A percentile compares a stretch with the other conserved stretches of the same genome.
phyloP scores from a whole-genome alignment of 1,140 invertebrate species.

The Chironomus striatipennis region DNA sequence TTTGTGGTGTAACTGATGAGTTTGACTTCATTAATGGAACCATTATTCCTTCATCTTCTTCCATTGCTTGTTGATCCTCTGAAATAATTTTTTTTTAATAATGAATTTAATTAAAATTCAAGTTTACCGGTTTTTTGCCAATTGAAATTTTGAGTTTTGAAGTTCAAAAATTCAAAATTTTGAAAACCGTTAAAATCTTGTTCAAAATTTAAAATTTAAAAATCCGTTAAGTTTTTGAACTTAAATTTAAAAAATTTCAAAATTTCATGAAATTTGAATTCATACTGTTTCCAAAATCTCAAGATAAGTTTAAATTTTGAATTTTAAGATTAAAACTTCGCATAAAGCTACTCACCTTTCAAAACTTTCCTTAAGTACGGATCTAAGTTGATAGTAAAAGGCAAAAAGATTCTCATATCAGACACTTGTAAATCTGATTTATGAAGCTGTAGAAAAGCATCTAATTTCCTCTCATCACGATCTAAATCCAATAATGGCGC shows the following conservation, averaged over 20 bases:
- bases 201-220: too few relatives aligned
- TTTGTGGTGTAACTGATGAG: slow-evolving; percentile 32
- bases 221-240: too few relatives aligned
- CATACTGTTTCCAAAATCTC: too few relatives aligned
- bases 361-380: slow-evolving; percentile 93
- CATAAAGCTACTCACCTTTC: slow-evolving; percentile 55
- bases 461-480: slow-evolving; percentile 87
- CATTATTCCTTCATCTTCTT: slow-evolving; percentile 50
- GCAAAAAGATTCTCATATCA: slow-evolving; percentile 89
- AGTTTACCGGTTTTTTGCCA: too few relatives aligned
- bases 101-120: background rate
- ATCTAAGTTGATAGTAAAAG: slow-evolving; percentile 94
- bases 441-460: slow-evolving; percentile 85
- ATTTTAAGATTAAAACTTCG: too few relatives aligned
- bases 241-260: too few relatives aligned
- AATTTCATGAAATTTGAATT: too few relatives aligned
- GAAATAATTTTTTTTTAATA: slow-evolving; percentile 25
- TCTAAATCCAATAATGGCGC: slow-evolving; percentile 86
- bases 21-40: slow-evolving; percentile 31
- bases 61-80: slow-evolving; percentile 60
- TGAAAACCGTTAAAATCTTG: too few relatives aligned
- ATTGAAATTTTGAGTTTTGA: too few relatives aligned
- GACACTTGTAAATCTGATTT: slow-evolving; percentile 68
- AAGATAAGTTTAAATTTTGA: too few relatives aligned
- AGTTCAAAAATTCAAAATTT: too few relatives aligned